These are phyloP conservation scores for Chaetoderma sp. DNA, from an alignment of 2,888 invertebrate genomes.

Conservation along the genomic window DNA sequence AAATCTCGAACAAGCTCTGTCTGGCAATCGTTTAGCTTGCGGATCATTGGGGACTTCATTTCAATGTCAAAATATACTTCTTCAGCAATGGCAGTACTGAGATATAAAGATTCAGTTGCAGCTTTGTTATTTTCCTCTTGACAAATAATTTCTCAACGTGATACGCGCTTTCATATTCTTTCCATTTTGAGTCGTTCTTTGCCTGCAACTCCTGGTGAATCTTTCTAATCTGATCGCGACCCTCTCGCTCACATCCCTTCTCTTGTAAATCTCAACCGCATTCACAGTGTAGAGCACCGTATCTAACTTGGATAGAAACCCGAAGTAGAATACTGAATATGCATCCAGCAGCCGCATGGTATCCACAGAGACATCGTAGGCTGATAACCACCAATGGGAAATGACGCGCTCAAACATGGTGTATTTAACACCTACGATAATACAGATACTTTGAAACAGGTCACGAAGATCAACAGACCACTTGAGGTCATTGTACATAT, in stretches of 20 bases:
- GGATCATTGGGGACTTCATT: slow-evolving; percentile 19
- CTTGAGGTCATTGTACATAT: slow-evolving; percentile 40
- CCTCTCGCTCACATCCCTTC: no score
- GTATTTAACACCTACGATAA: slow-evolving; percentile 28
- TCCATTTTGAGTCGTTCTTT: slow-evolving; percentile 25
- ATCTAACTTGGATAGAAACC: slow-evolving; percentile 27
- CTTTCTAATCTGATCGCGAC: no score
- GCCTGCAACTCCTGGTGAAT: not conserved
- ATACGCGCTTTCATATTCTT: slow-evolving; percentile 23
- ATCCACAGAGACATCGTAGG: slow-evolving; percentile 33
- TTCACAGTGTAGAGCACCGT: slow-evolving; percentile 30
- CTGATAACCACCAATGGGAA: slow-evolving; percentile 42
- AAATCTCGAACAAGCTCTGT: no score
- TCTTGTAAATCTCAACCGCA: no score
- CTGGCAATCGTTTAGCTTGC: slow-evolving; percentile 29
- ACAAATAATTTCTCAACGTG: slow-evolving; percentile 15
- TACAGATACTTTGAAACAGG: slow-evolving; percentile 29
- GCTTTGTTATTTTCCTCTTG: slow-evolving; percentile 10
- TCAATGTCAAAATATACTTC: slow-evolving; percentile 14
- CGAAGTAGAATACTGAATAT: no score
- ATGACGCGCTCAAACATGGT: slow-evolving; percentile 35
- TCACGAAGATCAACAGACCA: slow-evolving; percentile 38
- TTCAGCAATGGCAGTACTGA: no score
- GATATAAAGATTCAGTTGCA: slow-evolving; percentile 13
- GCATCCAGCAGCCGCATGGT: no score